Conservation (phyloP, 2,113 vertebrate genomes). For the Laticauda laticaudata region DNA sequence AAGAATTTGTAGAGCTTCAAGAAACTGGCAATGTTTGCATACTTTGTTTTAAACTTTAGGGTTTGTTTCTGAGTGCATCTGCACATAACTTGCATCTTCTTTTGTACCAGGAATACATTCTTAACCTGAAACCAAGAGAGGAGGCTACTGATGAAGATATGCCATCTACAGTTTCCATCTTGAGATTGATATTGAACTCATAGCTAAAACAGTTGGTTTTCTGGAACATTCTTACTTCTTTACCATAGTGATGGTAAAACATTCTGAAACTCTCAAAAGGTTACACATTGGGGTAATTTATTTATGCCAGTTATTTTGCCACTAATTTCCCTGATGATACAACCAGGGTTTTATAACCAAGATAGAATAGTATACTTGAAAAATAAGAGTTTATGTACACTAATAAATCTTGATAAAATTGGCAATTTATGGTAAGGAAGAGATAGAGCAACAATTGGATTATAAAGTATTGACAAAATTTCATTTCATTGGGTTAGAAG, state of each 20-base stretch:
- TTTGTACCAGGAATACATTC: neutral
- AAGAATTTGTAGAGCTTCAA: neutral
- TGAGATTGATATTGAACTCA: neutral
- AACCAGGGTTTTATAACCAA: neutral
- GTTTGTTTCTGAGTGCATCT: neutral
- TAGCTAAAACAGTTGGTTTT: neutral
- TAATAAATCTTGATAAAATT: neutral
- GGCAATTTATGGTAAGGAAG: neutral
- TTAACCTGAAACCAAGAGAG: neutral
- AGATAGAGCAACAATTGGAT: neutral
- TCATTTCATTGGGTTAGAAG: neutral
- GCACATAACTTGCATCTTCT: neutral
- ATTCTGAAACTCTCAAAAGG: neutral
- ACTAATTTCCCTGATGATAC: neutral
- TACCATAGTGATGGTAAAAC: neutral
- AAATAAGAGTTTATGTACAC: neutral
- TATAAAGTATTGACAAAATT: neutral
- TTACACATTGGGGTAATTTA: neutral
- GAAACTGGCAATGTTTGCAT: neutral
- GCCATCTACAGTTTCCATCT: neutral
- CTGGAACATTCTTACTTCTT: neutral
- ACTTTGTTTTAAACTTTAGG: neutral
- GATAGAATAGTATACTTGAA: neutral
- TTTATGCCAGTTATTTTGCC: neutral
- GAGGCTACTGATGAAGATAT: neutral